Base-by-base conservation (phyloP, 2,888 invertebrate genomes). In the Acrocyrtus sp. region DNA sequence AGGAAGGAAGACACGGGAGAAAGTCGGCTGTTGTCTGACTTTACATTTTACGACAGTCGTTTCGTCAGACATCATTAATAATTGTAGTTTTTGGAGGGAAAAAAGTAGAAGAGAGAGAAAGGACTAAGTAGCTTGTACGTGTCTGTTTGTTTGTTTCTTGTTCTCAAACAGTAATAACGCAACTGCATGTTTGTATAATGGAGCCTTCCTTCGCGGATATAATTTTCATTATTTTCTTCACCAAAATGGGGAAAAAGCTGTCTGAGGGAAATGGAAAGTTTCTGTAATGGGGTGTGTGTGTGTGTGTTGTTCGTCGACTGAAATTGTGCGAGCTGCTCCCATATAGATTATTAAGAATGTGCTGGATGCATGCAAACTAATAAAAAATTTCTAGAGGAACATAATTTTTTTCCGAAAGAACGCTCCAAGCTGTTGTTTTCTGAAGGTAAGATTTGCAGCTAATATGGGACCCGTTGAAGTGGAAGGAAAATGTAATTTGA, bases 61-160 rank as follows among this genome's bases (percentile, higher is more conserved):
- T 68, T 68, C 60, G 68, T 68, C 61, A 68, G 68, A 68, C 68
- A 61, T 68, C 68, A 60, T 68, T 68, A 68, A 68, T 68, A 54
- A 68, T 60, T 66, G 66, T 66, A 66, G 26, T 58, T n/a, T n/a
- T n/a, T n/a, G n/a, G n/a, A n/a, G n/a, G n/a, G n/a, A n/a, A n/a
- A n/a, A n/a, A n/a, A n/a, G n/a, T n/a, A n/a, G n/a, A n/a, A n/a
- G n/a, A n/a, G 12, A 12, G 34, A 12, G 12, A 12, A 34, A 34
- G 34, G 12, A 34, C 6, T 34, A 34, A 34, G 34, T 34, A 34
- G 34, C 12, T 43, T 58, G 53, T 53, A 21, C 27, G 15, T 26
- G 17, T n/a, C 19, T 22, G 19, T 22, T 12, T 26, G 27, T 53
- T 26, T 27, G 53, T 17, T 41, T 48, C 19, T 48, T 48, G 48